Percentiles rank a stretch among this genome's conserved stretches.
phyloP scores from a whole-genome alignment of 2,888 invertebrate genomes.

The Callimorpha dominula region DNA sequence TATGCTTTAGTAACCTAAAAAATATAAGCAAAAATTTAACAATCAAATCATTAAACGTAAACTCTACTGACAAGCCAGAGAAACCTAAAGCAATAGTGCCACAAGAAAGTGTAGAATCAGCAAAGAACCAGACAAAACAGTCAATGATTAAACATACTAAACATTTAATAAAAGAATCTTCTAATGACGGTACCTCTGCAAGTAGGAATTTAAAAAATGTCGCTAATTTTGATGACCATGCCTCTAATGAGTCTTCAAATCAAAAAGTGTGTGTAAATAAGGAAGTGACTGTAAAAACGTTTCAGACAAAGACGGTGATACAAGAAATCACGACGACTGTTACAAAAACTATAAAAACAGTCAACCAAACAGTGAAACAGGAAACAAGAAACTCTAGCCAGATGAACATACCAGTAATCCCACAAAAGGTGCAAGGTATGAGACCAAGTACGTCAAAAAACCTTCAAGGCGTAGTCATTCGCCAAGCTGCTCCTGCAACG shows the following conservation, averaged over 20 bases:
- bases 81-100: slow-evolving; percentile 32
- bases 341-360: slow-evolving; percentile 81
- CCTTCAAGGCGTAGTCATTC: slow-evolving; percentile 65
- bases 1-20: slow-evolving; percentile 62
- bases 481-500: slow-evolving; percentile 64
- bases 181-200: slow-evolving; percentile 39
- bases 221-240: slow-evolving; percentile 34
- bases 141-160: slow-evolving; percentile 59
- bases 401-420: slow-evolving; percentile 48
- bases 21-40: slow-evolving; percentile 69
- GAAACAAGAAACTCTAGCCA: slow-evolving; percentile 66
- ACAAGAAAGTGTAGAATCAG: slow-evolving; percentile 41
- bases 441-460: slow-evolving; percentile 57
- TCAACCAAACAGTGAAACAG: slow-evolving; percentile 77
- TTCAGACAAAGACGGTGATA: slow-evolving; percentile 79
- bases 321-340: slow-evolving; percentile 83
- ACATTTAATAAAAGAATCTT: slow-evolving; percentile 47
- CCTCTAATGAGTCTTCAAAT: slow-evolving; percentile 53
- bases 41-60: slow-evolving; percentile 56
- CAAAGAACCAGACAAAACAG: slow-evolving; percentile 55
- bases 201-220: slow-evolving; percentile 38
- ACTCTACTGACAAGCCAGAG: slow-evolving; percentile 28
- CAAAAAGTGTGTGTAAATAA: slow-evolving; percentile 70
- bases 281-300: slow-evolving; percentile 78
- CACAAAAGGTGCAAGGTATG: slow-evolving; percentile 63